Conservation (phyloP, 2,888 invertebrate genomes). For the Phragmatobia fuliginosa region DNA sequence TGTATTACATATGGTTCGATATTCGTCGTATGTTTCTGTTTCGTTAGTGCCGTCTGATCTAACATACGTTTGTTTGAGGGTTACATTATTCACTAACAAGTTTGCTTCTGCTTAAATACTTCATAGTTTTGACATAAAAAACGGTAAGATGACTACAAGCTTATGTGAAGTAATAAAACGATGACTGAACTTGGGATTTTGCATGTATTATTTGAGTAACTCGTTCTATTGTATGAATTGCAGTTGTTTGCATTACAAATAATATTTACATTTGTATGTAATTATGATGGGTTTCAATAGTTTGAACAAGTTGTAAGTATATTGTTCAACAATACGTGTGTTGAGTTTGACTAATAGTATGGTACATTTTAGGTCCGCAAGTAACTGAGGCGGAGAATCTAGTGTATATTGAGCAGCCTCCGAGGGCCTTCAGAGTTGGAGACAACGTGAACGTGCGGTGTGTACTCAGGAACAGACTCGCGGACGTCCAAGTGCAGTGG, state of each 20-base stretch:
- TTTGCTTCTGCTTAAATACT: conserved; percentile 26
- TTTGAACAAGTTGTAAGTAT: conserved; percentile 10
- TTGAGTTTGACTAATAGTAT: conserved; percentile 1
- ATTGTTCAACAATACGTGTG: background rate
- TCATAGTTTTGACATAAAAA: background rate
- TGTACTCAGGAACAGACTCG: conserved; percentile 53
- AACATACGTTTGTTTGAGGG: conserved; percentile 15
- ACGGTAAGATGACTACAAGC: conserved; percentile 8
- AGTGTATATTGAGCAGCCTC: conserved; percentile 76
- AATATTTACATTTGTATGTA: conserved; percentile 3
- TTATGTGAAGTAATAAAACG: conserved; percentile 23
- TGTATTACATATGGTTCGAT: conserved; percentile 16
- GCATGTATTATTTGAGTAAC: conserved; percentile 36
- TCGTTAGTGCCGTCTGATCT: conserved; percentile 24
- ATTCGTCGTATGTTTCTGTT: conserved; percentile 17
- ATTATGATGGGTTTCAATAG: conserved; percentile 3
- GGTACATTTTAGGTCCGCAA: conserved; percentile 62
- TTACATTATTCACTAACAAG: conserved; percentile 27
- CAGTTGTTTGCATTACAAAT: background rate
- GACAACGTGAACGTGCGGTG: conserved; percentile 73
- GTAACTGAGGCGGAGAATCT: conserved; percentile 45
- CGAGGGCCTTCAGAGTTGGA: conserved; percentile 66
- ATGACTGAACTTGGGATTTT: conserved; percentile 1
- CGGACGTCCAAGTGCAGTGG: conserved; percentile 62
- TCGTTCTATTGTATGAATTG: background rate